Conservation (phyloP, 2,888 invertebrate genomes). For the Chymomyza amoena region DNA sequence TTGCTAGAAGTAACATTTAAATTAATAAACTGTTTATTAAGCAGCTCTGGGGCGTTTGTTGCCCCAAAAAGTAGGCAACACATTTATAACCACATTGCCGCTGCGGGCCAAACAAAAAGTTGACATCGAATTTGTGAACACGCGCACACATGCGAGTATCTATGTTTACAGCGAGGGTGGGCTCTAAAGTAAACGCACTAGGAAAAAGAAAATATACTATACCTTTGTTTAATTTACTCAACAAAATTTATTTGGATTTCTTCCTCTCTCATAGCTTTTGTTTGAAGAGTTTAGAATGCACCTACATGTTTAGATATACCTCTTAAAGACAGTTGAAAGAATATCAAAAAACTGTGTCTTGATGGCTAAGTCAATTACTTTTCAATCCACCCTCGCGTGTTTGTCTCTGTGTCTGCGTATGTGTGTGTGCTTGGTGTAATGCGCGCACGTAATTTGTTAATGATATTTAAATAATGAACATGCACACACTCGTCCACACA, state of each 20-base stretch:
- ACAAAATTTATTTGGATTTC: too few relatives aligned
- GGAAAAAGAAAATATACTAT: too few relatives aligned
- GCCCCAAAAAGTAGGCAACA: constrained; percentile 7
- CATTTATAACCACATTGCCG: background rate
- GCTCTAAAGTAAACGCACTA: too few relatives aligned
- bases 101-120: background rate
- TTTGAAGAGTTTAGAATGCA: too few relatives aligned
- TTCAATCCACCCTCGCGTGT: background rate
- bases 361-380: too few relatives aligned
- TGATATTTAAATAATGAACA: constrained; percentile 37
- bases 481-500: background rate
- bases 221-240: too few relatives aligned
- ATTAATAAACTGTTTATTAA: constrained; percentile 2
- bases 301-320: too few relatives aligned
- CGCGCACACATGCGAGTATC: too few relatives aligned
- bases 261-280: too few relatives aligned
- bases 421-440: background rate
- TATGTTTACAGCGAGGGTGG: too few relatives aligned
- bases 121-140: background rate
- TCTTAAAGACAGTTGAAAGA: too few relatives aligned
- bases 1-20: constrained; percentile 3
- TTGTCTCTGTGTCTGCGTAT: background rate
- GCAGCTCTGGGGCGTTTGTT: background rate
- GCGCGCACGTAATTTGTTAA: constrained; percentile 37
- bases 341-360: too few relatives aligned